Percentiles rank a stretch among this genome's conserved stretches.
phyloP scores from a whole-genome alignment of 2,888 invertebrate genomes.

The Acanthosepion esculentum region DNA sequence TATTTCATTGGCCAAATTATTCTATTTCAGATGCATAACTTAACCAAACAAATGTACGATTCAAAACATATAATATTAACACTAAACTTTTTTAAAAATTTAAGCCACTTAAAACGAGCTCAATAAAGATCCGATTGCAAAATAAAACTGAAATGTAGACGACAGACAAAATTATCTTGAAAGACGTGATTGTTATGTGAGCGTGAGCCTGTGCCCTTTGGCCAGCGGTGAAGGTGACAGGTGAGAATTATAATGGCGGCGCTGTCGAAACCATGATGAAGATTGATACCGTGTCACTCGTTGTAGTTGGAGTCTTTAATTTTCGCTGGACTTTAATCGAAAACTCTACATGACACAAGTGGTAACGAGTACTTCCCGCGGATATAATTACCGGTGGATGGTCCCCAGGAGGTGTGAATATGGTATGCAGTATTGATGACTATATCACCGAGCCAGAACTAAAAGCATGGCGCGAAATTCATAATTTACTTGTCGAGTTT shows the following conservation, averaged over 20 bases:
- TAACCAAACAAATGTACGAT: too few relatives aligned
- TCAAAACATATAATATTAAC: too few relatives aligned
- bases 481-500: background rate
- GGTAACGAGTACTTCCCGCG: conserved; percentile 10
- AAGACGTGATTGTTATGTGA: background rate
- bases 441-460: background rate
- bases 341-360: conserved; percentile 33
- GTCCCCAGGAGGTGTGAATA: background rate
- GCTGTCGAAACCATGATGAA: background rate
- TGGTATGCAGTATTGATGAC: background rate
- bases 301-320: background rate
- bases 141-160: too few relatives aligned
- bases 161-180: too few relatives aligned
- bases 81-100: too few relatives aligned
- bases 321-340: background rate
- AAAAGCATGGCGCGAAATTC: background rate
- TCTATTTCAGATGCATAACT: too few relatives aligned
- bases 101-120: too few relatives aligned
- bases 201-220: background rate
- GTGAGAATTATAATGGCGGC: background rate
- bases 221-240: background rate
- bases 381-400: background rate
- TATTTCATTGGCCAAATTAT: too few relatives aligned
- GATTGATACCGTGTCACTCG: background rate
- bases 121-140: too few relatives aligned